Conservation (phyloP, 2,888 invertebrate genomes). For the Endomychus coccineus region DNA sequence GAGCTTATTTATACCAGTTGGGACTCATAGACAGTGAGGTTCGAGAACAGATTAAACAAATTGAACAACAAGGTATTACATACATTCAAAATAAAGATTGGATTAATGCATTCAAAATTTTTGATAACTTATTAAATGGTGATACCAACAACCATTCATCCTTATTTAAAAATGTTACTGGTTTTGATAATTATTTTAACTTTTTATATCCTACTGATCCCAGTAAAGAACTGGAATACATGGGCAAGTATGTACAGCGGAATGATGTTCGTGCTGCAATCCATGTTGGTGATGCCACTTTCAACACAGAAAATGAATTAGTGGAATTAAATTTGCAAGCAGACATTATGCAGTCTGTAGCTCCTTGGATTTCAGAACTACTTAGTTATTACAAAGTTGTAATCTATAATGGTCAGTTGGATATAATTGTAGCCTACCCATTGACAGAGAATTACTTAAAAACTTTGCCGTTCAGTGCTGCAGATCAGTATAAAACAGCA, state of each 20-base stretch:
- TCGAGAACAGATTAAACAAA: conserved; percentile 51
- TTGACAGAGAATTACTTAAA: conserved; percentile 72
- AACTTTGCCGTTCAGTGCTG: conserved; percentile 60
- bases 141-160: conserved; percentile 54
- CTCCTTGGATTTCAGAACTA: conserved; percentile 62
- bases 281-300: conserved; percentile 77
- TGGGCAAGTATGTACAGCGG: conserved; percentile 57
- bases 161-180: conserved; percentile 65
- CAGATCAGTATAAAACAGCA: conserved; percentile 59
- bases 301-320: conserved; percentile 48
- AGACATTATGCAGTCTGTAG: conserved; percentile 78
- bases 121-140: conserved; percentile 64
- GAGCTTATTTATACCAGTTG: conserved; percentile 71
- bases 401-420: conserved; percentile 84
- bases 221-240: conserved; percentile 46
- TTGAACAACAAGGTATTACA: conserved; percentile 51
- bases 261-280: conserved; percentile 61
- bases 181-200: conserved; percentile 70
- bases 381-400: conserved; percentile 63
- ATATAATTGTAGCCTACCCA: conserved; percentile 86
- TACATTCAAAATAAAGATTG: conserved; percentile 59
- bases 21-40: conserved; percentile 64
- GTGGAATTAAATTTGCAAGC: conserved; percentile 65
- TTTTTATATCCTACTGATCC: conserved; percentile 55
- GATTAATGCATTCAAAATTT: conserved; percentile 62